Conservation (phyloP, 2,113 vertebrate genomes). For the Aplodontia rufa region DNA sequence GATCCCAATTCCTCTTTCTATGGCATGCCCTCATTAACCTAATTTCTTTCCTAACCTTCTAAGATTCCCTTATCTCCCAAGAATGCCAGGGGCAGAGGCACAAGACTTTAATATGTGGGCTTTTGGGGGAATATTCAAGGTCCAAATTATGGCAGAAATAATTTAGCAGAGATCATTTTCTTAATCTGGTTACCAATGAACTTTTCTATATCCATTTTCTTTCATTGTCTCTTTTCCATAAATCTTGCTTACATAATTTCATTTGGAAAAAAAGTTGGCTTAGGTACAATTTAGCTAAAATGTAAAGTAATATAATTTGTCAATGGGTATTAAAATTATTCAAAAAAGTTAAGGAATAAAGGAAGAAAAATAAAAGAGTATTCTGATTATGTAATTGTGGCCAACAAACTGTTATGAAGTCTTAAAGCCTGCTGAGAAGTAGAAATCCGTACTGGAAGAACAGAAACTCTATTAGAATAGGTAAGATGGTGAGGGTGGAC, state of each 20-base stretch:
- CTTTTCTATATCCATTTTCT: neutral
- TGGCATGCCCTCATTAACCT: accelerated
- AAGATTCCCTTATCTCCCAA: neutral
- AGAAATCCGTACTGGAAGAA: neutral
- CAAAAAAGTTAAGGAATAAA: neutral
- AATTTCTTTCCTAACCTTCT: neutral
- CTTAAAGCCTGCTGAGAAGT: neutral
- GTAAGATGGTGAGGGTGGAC: neutral
- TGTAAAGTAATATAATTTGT: neutral
- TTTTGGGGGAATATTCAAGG: neutral
- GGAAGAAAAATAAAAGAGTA: neutral
- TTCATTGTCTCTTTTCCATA: neutral
- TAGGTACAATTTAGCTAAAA: constrained; percentile 18
- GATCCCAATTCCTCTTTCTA: neutral
- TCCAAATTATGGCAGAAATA: neutral
- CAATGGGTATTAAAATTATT: neutral
- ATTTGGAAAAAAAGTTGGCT: neutral
- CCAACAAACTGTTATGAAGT: neutral
- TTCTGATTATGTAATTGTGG: neutral
- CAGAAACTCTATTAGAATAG: neutral
- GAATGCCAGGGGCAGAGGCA: neutral
- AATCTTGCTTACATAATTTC: neutral
- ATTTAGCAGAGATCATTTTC: neutral
- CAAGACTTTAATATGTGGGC: no score
- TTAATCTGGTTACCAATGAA: neutral